Conservation (phyloP, 2,113 vertebrate species). For the Trematomus loennbergii region DNA sequence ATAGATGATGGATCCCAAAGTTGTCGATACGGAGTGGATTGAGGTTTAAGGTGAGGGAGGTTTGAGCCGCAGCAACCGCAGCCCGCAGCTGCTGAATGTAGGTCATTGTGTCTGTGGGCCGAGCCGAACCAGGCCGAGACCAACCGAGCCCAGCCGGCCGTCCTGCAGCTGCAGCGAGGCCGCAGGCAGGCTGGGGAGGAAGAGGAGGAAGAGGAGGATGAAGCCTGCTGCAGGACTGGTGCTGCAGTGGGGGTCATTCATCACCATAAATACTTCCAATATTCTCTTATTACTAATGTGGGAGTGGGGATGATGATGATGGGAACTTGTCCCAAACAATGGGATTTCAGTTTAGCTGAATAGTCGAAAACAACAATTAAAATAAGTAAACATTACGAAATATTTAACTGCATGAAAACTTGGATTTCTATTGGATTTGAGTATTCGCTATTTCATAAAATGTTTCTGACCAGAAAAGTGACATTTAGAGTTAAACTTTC, state of each 20-base stretch:
- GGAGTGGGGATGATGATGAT: not conserved
- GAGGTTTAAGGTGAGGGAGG: conserved; percentile 20
- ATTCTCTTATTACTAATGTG: too few species aligned
- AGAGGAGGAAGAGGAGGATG: conserved; percentile 7
- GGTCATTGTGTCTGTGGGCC: conserved; percentile 79
- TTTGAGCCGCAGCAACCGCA: conserved; percentile 27
- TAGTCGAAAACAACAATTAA: not conserved
- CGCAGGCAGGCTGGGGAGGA: conserved; percentile 20
- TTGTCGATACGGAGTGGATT: conserved; percentile 24
- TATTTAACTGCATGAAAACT: not conserved
- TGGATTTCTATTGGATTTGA: not conserved
- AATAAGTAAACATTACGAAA: not conserved
- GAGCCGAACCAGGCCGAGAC: conserved; percentile 46
- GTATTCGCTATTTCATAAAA: not conserved
- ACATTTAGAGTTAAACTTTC: not conserved
- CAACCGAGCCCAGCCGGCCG: conserved; percentile 33
- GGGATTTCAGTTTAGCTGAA: not conserved
- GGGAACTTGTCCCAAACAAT: too few species aligned
- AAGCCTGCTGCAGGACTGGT: conserved; percentile 37
- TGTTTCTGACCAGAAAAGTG: not conserved
- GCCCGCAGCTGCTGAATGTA: conserved; percentile 61
- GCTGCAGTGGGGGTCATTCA: conserved; percentile 10
- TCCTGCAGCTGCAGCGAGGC: conserved; percentile 51
- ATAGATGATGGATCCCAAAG: conserved; percentile 17
- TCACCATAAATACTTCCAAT: not conserved